Evolutionary conservation across 2,797 vertebrate genomes (phyloP), one percentile per base, ranked within the genome.

Genomic region (Rhynchotus rufescens): DNA sequence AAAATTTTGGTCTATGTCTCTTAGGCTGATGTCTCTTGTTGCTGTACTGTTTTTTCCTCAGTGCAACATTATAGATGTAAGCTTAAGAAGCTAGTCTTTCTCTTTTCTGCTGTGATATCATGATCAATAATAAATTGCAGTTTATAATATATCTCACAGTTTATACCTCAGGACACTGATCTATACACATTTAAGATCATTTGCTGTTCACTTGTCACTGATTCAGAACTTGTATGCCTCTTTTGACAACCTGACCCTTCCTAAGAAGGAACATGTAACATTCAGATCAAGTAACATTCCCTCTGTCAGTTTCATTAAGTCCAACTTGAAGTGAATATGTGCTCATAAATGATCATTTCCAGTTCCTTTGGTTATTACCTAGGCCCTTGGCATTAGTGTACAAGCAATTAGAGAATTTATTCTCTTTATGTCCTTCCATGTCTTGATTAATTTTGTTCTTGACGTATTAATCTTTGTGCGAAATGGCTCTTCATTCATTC

Each of bases 371-470:
- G 32, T 74, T 80, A 80, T 81, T 92, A 69, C 44, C 44, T 66
- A 83, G 67, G 73, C 23, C 30, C 15, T 38, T 93, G 86, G n/a
- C 45, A 86, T 45, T 56, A 79, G 49, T 60, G 72, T 91, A 88
- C 76, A 68, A 71, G 72, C 42, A 84, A 80, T 90, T 91, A 92
- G 80, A 65, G 20, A 86, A 88, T 89, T 86, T 91, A 67, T 92
- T 88, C 72, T 72, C 30, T 44, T 68, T 57, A 86, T 72, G 34
- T 77, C 80, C n/a, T 45, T 1, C 1, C 12, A 25, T 88, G 45
- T 80, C 68, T 82, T 77, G 75, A 80, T 91, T 89, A 80, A 94
- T 89, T 93, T 91, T 82, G 10, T 51, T 90, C 45, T 80, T 91
- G 80, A 92, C 45, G 34, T 84, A 64, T 59, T 93, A 74, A 89